Evolutionary conservation across 1,140 invertebrate species (phyloP).

Genomic region (Arion vulgaris): DNA sequence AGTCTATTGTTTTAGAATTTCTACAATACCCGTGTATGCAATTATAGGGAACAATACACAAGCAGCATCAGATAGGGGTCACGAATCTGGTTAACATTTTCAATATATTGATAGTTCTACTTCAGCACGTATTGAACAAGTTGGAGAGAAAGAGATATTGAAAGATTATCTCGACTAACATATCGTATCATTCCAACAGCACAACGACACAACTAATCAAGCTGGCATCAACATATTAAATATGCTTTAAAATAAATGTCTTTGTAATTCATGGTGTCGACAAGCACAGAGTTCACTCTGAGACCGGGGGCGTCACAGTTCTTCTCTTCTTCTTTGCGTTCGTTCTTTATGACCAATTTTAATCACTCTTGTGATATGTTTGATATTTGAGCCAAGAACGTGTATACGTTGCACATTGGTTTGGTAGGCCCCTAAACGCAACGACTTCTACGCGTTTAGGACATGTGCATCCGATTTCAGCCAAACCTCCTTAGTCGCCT

Average conservation of each 20-base stretch:
- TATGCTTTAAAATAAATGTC: slow-evolving; percentile 8
- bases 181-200: not conserved
- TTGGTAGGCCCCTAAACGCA: no score
- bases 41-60: not conserved
- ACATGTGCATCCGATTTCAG: no score
- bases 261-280: no score
- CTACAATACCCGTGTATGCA: not conserved
- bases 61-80: not conserved
- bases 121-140: not conserved
- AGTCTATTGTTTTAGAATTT: not conserved
- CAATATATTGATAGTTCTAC: not conserved
- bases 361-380: no score
- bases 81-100: not conserved
- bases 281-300: no score
- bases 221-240: not conserved
- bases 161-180: not conserved
- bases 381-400: no score
- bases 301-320: no score
- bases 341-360: no score
- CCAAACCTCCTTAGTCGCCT: no score
- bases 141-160: not conserved
- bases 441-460: no score
- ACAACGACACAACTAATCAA: not conserved
- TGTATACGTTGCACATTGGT: no score
- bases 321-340: no score